A percentile compares a stretch with the other conserved stretches of the same genome.
Evolutionary conservation across 2,113 vertebrate species (phyloP).

Genomic region (Brienomyrus brachyistius): DNA sequence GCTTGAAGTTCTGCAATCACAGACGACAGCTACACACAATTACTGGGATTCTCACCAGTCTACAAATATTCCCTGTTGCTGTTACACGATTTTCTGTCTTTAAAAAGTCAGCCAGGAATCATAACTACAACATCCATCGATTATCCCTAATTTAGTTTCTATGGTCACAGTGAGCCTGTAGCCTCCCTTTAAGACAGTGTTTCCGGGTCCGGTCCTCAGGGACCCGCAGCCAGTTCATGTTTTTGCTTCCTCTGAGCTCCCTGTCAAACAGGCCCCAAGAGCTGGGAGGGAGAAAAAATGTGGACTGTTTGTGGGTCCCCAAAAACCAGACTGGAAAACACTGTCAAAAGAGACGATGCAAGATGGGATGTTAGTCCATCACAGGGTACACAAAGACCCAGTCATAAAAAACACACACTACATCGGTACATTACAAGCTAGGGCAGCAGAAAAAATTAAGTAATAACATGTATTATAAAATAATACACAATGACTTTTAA

Average conservation of each 20-base stretch:
- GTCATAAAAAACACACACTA: not conserved
- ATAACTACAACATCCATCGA: not conserved
- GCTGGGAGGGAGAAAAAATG: not conserved
- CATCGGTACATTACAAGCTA: not conserved
- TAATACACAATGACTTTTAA: not conserved
- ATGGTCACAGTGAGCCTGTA: not conserved
- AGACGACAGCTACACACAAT: slow-evolving; percentile 5
- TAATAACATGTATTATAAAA: not conserved
- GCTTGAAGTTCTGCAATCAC: slow-evolving; percentile 65
- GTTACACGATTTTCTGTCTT: not conserved
- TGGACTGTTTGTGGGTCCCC: not conserved
- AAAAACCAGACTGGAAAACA: not conserved
- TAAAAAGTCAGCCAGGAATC: not conserved
- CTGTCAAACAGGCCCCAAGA: not conserved
- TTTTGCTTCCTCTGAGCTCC: not conserved
- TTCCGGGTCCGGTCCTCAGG: not conserved
- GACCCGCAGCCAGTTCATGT: not conserved
- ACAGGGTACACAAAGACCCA: not conserved
- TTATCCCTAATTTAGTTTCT: not conserved
- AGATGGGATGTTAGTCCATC: not conserved
- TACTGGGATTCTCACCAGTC: not conserved
- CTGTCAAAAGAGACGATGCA: not conserved
- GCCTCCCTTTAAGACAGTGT: not conserved
- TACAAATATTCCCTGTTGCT: not conserved
- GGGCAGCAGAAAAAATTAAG: not conserved